A percentile compares a stretch with the other conserved stretches of the same genome.
Evolutionary conservation across 2,888 invertebrate species (phyloP).

Genomic region (Pedicia rivosa): DNA sequence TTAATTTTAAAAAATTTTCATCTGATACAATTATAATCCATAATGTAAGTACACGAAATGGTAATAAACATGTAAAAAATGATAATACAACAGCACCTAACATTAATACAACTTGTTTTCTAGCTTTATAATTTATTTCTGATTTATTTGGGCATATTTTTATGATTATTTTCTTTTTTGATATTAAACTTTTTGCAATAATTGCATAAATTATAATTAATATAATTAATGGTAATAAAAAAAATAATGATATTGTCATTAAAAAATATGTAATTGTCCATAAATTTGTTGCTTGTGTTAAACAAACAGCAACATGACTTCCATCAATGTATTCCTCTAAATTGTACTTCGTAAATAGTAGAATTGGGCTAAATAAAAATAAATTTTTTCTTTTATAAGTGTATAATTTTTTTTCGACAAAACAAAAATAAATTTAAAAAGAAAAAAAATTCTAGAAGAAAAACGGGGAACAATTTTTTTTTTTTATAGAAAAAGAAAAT

Average conservation of each 20-base stretch:
- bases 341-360: conserved; percentile 58
- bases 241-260: conserved; percentile 62
- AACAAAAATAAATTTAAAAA: conserved; percentile 1
- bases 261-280: conserved; percentile 70
- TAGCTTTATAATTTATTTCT: conserved; percentile 53
- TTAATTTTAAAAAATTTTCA: conserved; percentile 48
- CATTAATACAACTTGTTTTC: conserved; percentile 75
- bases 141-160: conserved; percentile 55
- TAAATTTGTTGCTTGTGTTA: conserved; percentile 57
- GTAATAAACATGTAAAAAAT: conserved; percentile 77
- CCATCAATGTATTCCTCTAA: conserved; percentile 53
- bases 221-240: conserved; percentile 62
- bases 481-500: too few relatives aligned
- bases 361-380: conserved; percentile 57
- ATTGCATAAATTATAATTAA: conserved; percentile 66
- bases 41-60: conserved; percentile 65
- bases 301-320: conserved; percentile 53
- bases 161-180: conserved; percentile 41
- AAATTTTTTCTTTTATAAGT: not conserved
- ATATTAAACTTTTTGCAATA: conserved; percentile 69
- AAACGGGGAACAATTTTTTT: too few relatives aligned
- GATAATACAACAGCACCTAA: conserved; percentile 71
- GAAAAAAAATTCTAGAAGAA: too few relatives aligned
- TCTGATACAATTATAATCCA: conserved; percentile 68
- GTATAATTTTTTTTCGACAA: too few relatives aligned